Evolutionary conservation across 2,797 vertebrate genomes (phyloP), one percentile per base, ranked within the genome.

Genomic region (Sphenodon punctatus): DNA sequence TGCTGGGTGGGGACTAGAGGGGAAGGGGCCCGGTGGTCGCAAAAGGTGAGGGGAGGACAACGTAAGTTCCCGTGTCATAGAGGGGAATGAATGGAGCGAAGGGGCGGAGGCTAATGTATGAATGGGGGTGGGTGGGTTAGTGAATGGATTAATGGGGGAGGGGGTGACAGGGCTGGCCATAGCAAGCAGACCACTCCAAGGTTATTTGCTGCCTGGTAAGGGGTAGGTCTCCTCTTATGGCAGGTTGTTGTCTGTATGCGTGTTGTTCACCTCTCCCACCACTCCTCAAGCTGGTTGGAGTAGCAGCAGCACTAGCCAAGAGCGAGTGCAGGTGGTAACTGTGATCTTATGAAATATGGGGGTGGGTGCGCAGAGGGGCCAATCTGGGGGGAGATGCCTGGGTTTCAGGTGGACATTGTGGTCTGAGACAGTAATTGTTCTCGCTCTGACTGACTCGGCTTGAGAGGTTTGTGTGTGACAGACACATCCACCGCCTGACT

Each of bases 391-490:
- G 39, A n/a, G 16, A 11, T 10, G 53, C 20, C 3, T 36, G 43
- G 34, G 3, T 41, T 41, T 30, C 41, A 23, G 65, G 48, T 7
- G 76, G 27, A 10, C 2, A 0, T 10, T 46, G 20, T 2, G 59
- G 20, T 10, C 48, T 10, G 68, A 16, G 0, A 34, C 5, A n/a
- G 27, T 4, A 25, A 4, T 20, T 2, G 72, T 2, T 15, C 77
- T 11, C 0, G 6, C 41, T 17, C 48, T 74, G 48, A 41, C 49
- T 59, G 61, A 4, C 22, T 80, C 64, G 13, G 10, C 36, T 56
- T 3, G 20, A 0, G 55, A 39, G 8, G 32, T 3, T 2, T 55
- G 32, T 42, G 36, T 22, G 45, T 14, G 1, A 4, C 43, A 41
- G 67, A 32, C 69, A 45, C 8, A 36, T 30, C n/a, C 36, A 22